These are phyloP conservation scores for Ornithorhynchus anatinus DNA, from an alignment of 2,113 vertebrate species.

Conservation along the genomic window DNA sequence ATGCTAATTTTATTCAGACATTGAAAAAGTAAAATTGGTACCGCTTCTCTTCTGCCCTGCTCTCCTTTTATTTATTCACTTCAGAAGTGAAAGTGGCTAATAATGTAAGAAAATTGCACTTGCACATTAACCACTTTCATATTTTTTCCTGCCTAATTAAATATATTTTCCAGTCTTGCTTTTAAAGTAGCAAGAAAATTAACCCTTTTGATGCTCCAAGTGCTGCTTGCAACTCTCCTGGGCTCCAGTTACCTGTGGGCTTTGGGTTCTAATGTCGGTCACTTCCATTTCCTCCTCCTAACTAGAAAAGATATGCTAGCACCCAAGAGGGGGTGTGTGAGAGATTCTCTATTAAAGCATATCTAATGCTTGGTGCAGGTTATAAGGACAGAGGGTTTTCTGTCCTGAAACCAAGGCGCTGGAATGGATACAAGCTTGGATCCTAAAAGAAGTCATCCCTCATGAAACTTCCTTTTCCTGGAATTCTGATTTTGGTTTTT, in stretches of 20 bases:
- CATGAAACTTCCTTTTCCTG: too few relatives aligned
- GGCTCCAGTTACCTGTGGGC: not conserved
- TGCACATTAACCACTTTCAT: slow-evolving; percentile 63
- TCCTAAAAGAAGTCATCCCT: too few relatives aligned
- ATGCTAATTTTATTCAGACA: slow-evolving; percentile 76
- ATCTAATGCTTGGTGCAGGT: not conserved
- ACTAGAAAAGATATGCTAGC: not conserved
- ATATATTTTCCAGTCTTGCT: slow-evolving; percentile 10
- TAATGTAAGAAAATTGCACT: slow-evolving; percentile 74
- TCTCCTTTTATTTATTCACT: slow-evolving; percentile 69
- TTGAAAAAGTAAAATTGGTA: slow-evolving; percentile 73
- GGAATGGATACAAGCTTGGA: too few relatives aligned
- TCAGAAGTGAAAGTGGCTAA: slow-evolving; percentile 72
- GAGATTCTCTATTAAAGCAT: not conserved
- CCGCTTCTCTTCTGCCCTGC: slow-evolving; percentile 67
- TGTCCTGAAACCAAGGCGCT: too few relatives aligned
- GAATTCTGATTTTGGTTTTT: too few relatives aligned
- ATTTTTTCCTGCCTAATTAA: slow-evolving; percentile 61
- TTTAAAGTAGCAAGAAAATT: slow-evolving; percentile 15
- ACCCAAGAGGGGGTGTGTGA: not conserved
- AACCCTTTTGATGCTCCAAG: slow-evolving; percentile 1
- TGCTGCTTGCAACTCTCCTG: slow-evolving; percentile 10
- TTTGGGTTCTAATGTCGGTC: not conserved
- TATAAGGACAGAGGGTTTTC: not conserved
- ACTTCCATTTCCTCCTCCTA: not conserved